Percentiles rank a stretch among this genome's conserved stretches.
phyloP scores from a whole-genome alignment of 2,113 vertebrate species.

The Dasyornis broadbenti region DNA sequence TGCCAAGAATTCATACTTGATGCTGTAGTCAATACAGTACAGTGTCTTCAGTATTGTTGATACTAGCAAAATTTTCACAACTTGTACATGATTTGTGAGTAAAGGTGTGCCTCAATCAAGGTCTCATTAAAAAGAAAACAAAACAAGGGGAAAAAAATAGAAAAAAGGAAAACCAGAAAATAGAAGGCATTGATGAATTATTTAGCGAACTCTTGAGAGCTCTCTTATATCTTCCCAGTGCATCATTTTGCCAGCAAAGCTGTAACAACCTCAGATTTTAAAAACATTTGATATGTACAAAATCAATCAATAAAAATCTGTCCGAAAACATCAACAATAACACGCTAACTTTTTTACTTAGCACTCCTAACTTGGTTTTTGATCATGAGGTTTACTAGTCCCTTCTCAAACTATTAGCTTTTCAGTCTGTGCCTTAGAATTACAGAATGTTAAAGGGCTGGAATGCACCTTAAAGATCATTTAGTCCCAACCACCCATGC shows the following conservation, averaged over 20 bases:
- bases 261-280: neutral
- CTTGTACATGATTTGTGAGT: neutral
- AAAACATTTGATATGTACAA: neutral
- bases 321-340: neutral
- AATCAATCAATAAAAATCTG: neutral
- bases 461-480: neutral
- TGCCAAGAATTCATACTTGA: neutral
- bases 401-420: neutral
- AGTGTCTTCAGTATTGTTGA: neutral
- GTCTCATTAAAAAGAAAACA: neutral
- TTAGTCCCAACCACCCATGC: rapidly evolving
- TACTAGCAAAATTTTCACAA: neutral
- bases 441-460: neutral
- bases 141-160: rapidly evolving
- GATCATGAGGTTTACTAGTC: neutral
- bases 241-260: neutral
- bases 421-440: neutral
- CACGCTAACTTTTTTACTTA: neutral
- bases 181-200: neutral
- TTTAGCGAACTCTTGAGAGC: neutral
- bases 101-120: neutral
- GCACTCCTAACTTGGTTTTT: neutral
- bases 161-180: neutral
- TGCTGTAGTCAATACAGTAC: neutral
- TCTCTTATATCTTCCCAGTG: neutral